These are phyloP conservation scores for Eumeta japonica DNA, from an alignment of 1,140 invertebrate genomes.

Conservation along the genomic window DNA sequence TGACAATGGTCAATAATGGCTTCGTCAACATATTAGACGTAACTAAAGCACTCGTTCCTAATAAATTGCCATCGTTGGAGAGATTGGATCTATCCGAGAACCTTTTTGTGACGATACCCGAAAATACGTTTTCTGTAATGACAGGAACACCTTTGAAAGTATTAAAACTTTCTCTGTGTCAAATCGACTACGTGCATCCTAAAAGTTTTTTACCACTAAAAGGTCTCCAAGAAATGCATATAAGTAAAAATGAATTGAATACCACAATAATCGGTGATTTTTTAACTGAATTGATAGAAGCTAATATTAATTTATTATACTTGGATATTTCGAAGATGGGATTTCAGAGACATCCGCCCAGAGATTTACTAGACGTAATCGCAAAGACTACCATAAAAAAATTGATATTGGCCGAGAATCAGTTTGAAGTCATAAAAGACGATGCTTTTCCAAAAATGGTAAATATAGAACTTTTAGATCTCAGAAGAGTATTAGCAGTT, in stretches of 20 bases:
- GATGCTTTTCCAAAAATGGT: conserved; percentile 55
- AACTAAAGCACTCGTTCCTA: conserved; percentile 28
- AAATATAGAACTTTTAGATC: conserved; percentile 50
- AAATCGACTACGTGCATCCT: conserved; percentile 52
- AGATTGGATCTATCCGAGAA: conserved; percentile 45
- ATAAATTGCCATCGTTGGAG: conserved; percentile 30
- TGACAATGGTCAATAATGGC: conserved; percentile 48
- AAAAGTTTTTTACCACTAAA: conserved; percentile 44
- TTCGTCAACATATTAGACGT: conserved; percentile 34
- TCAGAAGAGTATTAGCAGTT: conserved; percentile 42
- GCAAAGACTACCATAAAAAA: conserved; percentile 49
- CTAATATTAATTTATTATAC: conserved; percentile 38
- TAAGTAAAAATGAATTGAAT: conserved; percentile 57
- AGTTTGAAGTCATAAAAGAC: conserved; percentile 52
- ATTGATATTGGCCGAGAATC: conserved; percentile 54
- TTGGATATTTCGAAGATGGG: conserved; percentile 56
- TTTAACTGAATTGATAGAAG: conserved; percentile 29
- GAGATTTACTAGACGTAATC: conserved; percentile 43
- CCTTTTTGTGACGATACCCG: conserved; percentile 30
- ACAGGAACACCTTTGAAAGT: conserved; percentile 25
- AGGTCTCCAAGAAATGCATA: conserved; percentile 40
- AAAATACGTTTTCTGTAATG: conserved; percentile 37
- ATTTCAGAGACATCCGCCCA: conserved; percentile 48
- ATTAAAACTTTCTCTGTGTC: conserved; percentile 53
- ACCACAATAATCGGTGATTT: conserved; percentile 38